Conservation (phyloP, 2,113 vertebrate species). For the Bombycilla garrulus region DNA sequence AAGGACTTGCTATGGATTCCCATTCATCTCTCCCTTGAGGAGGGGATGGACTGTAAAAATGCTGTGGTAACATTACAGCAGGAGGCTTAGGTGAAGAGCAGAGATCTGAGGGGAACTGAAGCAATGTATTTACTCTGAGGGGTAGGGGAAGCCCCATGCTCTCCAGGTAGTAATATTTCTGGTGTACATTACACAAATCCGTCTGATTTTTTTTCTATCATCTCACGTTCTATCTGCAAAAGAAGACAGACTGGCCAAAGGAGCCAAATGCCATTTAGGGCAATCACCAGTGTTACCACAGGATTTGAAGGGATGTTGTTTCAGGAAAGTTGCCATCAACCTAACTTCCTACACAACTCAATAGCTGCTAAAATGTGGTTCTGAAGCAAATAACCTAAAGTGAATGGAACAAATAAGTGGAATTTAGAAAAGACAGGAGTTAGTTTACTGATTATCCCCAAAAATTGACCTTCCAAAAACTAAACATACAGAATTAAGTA, state of each 20-base stretch:
- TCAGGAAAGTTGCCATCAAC: not conserved
- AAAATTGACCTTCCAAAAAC: not conserved
- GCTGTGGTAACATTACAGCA: not conserved
- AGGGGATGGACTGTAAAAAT: not conserved
- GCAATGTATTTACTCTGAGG: not conserved
- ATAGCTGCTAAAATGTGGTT: not conserved
- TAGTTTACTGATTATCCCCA: not conserved
- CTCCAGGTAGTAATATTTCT: not conserved
- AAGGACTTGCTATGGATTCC: not conserved
- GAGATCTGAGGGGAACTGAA: not conserved
- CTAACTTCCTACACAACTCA: not conserved
- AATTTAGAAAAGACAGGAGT: not conserved
- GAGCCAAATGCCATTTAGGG: not conserved
- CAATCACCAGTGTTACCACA: not conserved
- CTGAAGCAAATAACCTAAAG: not conserved
- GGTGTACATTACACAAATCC: not conserved
- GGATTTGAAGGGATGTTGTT: not conserved
- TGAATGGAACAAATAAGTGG: not conserved
- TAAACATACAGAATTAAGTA: slow-evolving; percentile 1
- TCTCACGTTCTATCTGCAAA: not conserved
- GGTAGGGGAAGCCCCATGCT: not conserved
- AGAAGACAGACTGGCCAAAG: not conserved
- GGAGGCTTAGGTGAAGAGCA: not conserved
- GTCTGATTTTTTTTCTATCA: not conserved
- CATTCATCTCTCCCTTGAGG: not conserved